Base-by-base conservation (phyloP, 2,888 invertebrate genomes). In the Octodonta nipae region DNA sequence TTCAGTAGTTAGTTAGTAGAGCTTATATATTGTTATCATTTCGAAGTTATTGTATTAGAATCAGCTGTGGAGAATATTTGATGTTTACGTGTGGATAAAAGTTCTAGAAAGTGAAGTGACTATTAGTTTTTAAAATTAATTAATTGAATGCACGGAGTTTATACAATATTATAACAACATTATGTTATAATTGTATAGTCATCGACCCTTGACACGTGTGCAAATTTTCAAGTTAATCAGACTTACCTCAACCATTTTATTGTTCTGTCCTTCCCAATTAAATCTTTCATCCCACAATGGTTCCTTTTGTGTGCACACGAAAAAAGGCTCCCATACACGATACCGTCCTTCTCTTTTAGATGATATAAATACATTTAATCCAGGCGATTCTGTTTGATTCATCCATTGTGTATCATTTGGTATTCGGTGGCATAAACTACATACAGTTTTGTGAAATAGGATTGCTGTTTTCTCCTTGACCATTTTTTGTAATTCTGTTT, bases 201-300 rank as follows among this genome's bases (percentile, higher is more conserved):
- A 20, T 20, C 20, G n/a, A 7, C 20, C 20, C 20, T n/a, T 6
- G n/a, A 7, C 20, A 20, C n/a, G 20, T 20, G 20, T 22, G n/a
- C n/a, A n/a, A n/a, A n/a, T n/a, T n/a, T n/a, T n/a, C n/a, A n/a
- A n/a, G n/a, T n/a, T n/a, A n/a, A n/a, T 14, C 13, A 12, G 30
- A 30, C 30, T 30, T 37, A 47, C 46, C 36, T 50, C 47, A 17
- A 44, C 37, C 48, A 52, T 49, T 46, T 56, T 56, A 33, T 55
- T 52, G 26, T 45, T 43, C 38, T 53, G 51, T 1, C 56, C 56
- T 41, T 56, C 56, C 56, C 56, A 56, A 15, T 45, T 49, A 15
- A 55, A 30, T 24, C 54, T 27, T 36, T 56, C 55, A 33, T 56
- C 55, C 46, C 52, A 56, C 5, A 49, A 30, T 4, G 56, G 55